These are phyloP conservation scores for Oenanthe melanoleuca DNA, from an alignment of 2,113 vertebrate genomes.

Conservation along the genomic window DNA sequence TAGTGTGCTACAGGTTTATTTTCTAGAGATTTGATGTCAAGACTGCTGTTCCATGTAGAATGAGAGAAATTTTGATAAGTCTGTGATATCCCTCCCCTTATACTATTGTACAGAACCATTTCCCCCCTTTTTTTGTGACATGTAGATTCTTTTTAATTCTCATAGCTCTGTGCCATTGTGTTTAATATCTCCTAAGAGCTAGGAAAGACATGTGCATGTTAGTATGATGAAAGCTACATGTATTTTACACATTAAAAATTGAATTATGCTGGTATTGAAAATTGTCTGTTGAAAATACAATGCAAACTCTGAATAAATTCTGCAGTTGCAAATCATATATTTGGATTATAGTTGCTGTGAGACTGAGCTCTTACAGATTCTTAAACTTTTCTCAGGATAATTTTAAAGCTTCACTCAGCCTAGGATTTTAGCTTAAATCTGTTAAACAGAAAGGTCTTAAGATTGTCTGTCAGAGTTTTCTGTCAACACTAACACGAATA, in stretches of 20 bases:
- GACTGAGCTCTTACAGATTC: slow-evolving; percentile 1
- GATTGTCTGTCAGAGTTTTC: slow-evolving; percentile 48
- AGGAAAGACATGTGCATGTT: not conserved
- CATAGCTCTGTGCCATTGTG: not conserved
- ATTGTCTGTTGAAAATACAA: not conserved
- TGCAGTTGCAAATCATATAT: not conserved
- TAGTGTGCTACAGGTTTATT: not conserved
- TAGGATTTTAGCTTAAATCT: slow-evolving; percentile 52
- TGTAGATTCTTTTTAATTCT: not conserved
- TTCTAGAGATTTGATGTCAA: not conserved
- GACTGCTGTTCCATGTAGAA: not conserved
- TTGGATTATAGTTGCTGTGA: slow-evolving; percentile 15
- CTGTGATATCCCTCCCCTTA: not conserved
- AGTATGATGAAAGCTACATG: not conserved
- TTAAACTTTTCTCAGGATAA: slow-evolving; percentile 45
- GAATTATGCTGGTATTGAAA: not conserved
- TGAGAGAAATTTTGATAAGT: not conserved
- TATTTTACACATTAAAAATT: not conserved
- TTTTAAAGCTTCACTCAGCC: slow-evolving; percentile 59
- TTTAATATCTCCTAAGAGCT: not conserved
- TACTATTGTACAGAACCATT: not conserved
- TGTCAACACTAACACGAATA: slow-evolving; percentile 44
- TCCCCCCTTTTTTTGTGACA: not conserved
- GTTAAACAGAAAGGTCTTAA: slow-evolving; percentile 55
- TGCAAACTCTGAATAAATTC: slow-evolving; percentile 1